Evolutionary conservation across 2,888 invertebrate genomes (phyloP).

Genomic region (Lasioglossum calceatum): DNA sequence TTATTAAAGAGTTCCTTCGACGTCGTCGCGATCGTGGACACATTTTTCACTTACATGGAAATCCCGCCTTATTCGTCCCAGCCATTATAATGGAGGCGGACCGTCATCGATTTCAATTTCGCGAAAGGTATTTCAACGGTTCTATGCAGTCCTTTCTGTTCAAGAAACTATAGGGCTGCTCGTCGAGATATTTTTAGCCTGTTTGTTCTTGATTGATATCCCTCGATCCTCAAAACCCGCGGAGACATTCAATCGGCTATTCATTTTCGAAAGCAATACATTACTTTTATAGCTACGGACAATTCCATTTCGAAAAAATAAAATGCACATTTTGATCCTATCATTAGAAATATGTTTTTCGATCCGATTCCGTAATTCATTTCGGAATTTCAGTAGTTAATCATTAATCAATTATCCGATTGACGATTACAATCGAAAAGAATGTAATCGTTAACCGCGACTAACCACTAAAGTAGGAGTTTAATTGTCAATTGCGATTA

Average conservation of each 20-base stretch:
- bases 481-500: no score
- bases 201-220: not conserved
- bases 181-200: conserved; percentile 1
- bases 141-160: conserved; percentile 54
- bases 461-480: no score
- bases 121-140: conserved; percentile 51
- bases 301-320: no score
- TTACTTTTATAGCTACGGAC: not conserved
- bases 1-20: conserved; percentile 25
- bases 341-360: no score
- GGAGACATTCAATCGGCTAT: not conserved
- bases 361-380: no score
- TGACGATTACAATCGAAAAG: no score
- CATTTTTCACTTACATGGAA: conserved; percentile 31
- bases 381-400: no score
- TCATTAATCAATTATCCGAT: no score
- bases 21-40: conserved; percentile 22
- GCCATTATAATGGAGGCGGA: conserved; percentile 44
- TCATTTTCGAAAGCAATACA: not conserved
- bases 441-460: no score
- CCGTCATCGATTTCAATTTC: conserved; percentile 67
- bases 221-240: not conserved
- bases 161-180: conserved; percentile 35
- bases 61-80: conserved; percentile 25
- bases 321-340: no score